These are phyloP conservation scores for Tinea semifulvella DNA, from an alignment of 2,888 invertebrate genomes.

Conservation along the genomic window DNA sequence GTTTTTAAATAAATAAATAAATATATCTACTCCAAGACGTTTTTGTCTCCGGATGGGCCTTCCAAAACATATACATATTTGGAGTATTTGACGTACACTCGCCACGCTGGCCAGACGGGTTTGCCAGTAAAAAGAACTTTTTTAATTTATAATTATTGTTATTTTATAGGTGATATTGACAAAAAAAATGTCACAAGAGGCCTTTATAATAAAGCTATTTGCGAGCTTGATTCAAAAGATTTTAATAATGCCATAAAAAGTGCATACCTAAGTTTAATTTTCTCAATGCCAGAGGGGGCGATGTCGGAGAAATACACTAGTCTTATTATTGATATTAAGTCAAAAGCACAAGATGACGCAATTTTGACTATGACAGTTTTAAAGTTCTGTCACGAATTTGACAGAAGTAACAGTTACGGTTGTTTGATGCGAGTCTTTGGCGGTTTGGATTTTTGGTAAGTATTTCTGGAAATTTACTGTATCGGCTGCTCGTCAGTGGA, in stretches of 20 bases:
- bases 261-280: conserved; percentile 42
- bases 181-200: conserved; percentile 41
- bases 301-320: conserved; percentile 43
- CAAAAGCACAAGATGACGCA: conserved; percentile 34
- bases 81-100: too few species aligned
- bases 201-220: conserved; percentile 50
- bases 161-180: neutral
- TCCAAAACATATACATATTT: too few species aligned
- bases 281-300: conserved; percentile 31
- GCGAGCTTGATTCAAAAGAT: conserved; percentile 38
- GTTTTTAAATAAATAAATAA: too few species aligned
- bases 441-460: conserved; percentile 39
- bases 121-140: neutral
- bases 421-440: conserved; percentile 32
- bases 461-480: too few species aligned
- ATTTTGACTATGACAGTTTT: neutral
- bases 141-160: neutral
- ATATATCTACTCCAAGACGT: too few species aligned
- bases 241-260: conserved; percentile 36
- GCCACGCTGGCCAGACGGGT: too few species aligned
- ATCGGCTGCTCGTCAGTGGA: too few species aligned
- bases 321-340: conserved; percentile 48
- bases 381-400: conserved; percentile 15
- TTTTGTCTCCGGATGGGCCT: too few species aligned
- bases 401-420: conserved; percentile 32